Conservation (phyloP, 2,113 vertebrate species). For the Syngnathoides biaculeatus region DNA sequence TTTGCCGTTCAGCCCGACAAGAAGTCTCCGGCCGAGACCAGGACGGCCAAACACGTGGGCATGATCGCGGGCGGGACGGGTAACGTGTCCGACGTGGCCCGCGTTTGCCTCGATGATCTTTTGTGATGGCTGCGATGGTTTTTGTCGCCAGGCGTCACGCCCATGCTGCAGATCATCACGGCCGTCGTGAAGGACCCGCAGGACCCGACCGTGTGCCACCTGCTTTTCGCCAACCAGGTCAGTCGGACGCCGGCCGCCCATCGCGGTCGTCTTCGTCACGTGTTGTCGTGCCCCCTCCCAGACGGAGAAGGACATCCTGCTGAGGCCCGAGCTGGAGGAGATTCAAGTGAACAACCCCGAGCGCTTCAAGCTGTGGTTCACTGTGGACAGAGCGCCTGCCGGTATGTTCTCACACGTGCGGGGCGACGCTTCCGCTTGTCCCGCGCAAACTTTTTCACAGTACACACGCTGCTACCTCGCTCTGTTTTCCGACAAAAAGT, state of each 20-base stretch:
- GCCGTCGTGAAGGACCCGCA: constrained; percentile 85
- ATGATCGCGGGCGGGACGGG: constrained; percentile 90
- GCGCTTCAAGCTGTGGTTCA: constrained; percentile 93
- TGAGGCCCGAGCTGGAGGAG: constrained; percentile 88
- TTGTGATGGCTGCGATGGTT: no score
- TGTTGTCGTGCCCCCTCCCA: constrained; percentile 43
- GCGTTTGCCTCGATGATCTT: not conserved
- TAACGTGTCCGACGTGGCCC: constrained; percentile 39
- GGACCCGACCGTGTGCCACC: constrained; percentile 82
- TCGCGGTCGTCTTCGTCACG: no score
- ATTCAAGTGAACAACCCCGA: constrained; percentile 75
- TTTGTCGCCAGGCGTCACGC: constrained; percentile 85
- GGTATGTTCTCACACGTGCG: constrained; percentile 67
- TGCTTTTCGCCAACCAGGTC: constrained; percentile 98
- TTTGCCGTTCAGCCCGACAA: constrained; percentile 74
- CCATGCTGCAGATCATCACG: constrained; percentile 90
- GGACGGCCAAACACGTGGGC: constrained; percentile 66
- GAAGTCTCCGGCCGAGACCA: constrained; percentile 64
- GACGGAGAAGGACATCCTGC: constrained; percentile 91
- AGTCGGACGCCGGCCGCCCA: constrained; percentile 4
- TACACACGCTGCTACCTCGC: no score
- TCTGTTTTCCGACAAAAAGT: no score
- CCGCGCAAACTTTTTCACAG: no score
- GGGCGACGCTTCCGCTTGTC: no score
- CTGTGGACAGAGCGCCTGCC: constrained; percentile 83